A percentile compares a stretch with the other conserved stretches of the same genome.
Conservation (phyloP, 1,140 invertebrate species). For the Anoplolepis gracilipes region DNA sequence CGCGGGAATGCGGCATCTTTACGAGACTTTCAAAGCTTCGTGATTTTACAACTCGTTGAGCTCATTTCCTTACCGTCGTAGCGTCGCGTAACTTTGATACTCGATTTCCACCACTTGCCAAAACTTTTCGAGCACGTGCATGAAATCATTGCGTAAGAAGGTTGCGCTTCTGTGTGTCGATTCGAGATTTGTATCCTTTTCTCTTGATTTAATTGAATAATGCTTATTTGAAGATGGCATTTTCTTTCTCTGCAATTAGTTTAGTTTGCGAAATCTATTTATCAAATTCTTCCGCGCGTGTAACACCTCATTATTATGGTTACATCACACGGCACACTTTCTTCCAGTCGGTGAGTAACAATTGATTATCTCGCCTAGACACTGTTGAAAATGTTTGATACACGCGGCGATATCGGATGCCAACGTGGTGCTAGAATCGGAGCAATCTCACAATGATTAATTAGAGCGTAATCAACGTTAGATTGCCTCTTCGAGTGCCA, state of each 20-base stretch:
- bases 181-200: background rate
- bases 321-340: background rate
- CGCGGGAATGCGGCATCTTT: conserved; percentile 58
- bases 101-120: conserved; percentile 68
- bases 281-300: background rate
- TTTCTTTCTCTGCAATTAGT: background rate
- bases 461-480: conserved; percentile 72
- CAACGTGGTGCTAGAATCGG: conserved; percentile 44
- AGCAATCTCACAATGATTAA: conserved; percentile 72
- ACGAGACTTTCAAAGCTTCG: conserved; percentile 76
- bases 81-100: conserved; percentile 73
- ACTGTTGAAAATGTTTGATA: conserved; percentile 21
- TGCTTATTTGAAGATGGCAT: background rate
- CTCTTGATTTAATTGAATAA: background rate
- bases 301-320: background rate
- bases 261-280: background rate
- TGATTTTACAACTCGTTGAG: conserved; percentile 79
- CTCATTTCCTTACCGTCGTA: conserved; percentile 75
- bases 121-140: conserved; percentile 70
- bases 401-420: background rate
- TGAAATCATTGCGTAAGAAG: conserved; percentile 69
- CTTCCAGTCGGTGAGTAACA: background rate
- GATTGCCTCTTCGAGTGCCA: conserved; percentile 69
- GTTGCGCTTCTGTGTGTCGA: conserved; percentile 6
- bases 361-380: background rate